Evolutionary conservation across 2,113 vertebrate species (phyloP), one percentile per base, ranked within the genome.

Genomic region (Lutjanus erythropterus): DNA sequence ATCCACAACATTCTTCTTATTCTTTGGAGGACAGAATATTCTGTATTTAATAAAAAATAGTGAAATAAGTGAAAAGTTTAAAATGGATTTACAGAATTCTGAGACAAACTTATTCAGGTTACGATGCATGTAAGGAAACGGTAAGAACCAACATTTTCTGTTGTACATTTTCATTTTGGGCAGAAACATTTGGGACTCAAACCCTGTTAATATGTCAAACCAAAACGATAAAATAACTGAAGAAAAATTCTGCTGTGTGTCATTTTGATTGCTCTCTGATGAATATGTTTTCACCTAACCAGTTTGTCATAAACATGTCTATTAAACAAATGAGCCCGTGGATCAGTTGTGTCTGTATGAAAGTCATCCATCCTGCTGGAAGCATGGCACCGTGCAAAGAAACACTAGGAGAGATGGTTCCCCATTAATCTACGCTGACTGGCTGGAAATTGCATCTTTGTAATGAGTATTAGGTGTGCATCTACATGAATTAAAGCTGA

Each of bases 381-480:
- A 85, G 89, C 91, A 86, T 89, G 84, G 86, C 87, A 85, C 89
- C 71, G 91, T 65, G 71, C 89, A 87, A 89, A 88, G 92, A 86
- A 93, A 94, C 93, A 91, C 91, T 84, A 75, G 87, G 87, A 92
- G 91, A 89, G 90, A 93, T 72, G 88, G 67, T 76, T 83, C 88
- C 86, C 91, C 95, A 96, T 95, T 95, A 95, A 95, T 96, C 94
- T 95, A 90, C 84, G 61, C 62, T 94, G 95, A 95, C 94, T 95
- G 91, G 94, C 83, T 92, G 94, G 94, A 95, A 96, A 95, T 95
- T 94, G 94, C 93, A 93, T 96, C 94, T 96, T 94, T 95, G 93
- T 96, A 96, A 95, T 96, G 95, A 95, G 95, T 94, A 95, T 96
- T 96, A 96, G 95, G 94, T 95, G 92, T 94, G 95, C 94, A 95